Conservation (phyloP, 2,888 invertebrate genomes). For the Nomada fabriciana region DNA sequence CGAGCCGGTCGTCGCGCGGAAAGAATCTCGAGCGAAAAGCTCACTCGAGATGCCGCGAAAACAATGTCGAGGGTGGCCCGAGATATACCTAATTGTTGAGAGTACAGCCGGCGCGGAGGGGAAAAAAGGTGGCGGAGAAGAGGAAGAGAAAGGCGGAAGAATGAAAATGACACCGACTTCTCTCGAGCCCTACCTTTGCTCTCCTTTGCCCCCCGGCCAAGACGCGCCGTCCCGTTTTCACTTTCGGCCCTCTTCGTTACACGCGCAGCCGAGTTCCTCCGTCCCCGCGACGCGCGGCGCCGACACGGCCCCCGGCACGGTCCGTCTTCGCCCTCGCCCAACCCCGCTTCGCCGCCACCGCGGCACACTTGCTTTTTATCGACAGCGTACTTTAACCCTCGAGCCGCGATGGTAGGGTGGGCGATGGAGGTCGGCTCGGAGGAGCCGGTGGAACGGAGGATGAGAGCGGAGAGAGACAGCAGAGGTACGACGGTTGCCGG, state of each 20-base stretch:
- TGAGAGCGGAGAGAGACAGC: slow-evolving; percentile 49
- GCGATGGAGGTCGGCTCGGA: slow-evolving; percentile 28
- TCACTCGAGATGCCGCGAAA: slow-evolving; percentile 73
- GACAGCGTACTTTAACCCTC: slow-evolving; percentile 71
- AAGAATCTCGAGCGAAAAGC: slow-evolving; percentile 75
- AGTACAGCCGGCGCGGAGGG: slow-evolving; percentile 66
- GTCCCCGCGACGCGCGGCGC: slow-evolving; percentile 22
- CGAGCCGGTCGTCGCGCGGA: slow-evolving; percentile 64
- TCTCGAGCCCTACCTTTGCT: slow-evolving; percentile 59
- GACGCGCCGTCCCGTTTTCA: background rate
- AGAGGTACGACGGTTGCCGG: slow-evolving; percentile 48
- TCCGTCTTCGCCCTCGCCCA: slow-evolving; percentile 35
- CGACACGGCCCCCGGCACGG: background rate
- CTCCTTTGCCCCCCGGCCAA: slow-evolving; percentile 28
- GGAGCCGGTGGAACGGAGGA: slow-evolving; percentile 26
- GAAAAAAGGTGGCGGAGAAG: slow-evolving; percentile 59
- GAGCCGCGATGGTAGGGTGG: slow-evolving; percentile 42
- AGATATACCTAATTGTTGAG: slow-evolving; percentile 75
- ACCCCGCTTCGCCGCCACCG: slow-evolving; percentile 12
- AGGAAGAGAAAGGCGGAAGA: slow-evolving; percentile 64
- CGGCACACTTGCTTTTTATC: slow-evolving; percentile 74
- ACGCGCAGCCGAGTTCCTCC: background rate
- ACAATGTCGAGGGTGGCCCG: slow-evolving; percentile 75
- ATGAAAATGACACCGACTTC: slow-evolving; percentile 73
- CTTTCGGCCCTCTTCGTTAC: slow-evolving; percentile 39